phyloP scores from a whole-genome alignment of 2,888 invertebrate species.

The Phania funesta region DNA sequence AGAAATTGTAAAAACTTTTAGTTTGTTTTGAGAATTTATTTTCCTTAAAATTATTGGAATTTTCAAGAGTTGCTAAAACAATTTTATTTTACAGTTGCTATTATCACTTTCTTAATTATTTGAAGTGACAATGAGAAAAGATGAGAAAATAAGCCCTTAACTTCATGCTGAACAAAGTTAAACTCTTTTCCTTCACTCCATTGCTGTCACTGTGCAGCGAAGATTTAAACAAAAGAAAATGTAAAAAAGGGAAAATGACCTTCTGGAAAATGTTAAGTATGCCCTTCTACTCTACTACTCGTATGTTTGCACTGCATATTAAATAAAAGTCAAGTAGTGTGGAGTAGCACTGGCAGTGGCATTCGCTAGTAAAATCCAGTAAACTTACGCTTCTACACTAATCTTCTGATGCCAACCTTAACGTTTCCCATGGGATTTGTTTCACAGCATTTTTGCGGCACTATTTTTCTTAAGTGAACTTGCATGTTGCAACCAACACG shows the following conservation, averaged over 20 bases:
- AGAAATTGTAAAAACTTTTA: background rate
- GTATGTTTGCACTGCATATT: slow-evolving; percentile 64
- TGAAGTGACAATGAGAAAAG: no score
- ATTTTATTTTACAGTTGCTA: no score
- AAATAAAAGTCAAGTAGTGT: slow-evolving; percentile 52
- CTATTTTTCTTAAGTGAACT: slow-evolving; percentile 21
- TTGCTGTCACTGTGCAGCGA: background rate
- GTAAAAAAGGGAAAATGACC: slow-evolving; percentile 63
- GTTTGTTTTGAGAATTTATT: no score
- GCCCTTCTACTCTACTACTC: slow-evolving; percentile 60
- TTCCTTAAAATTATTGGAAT: no score
- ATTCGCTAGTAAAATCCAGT: slow-evolving; percentile 37
- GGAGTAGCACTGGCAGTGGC: background rate
- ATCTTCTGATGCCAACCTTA: slow-evolving; percentile 58
- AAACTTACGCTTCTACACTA: slow-evolving; percentile 62
- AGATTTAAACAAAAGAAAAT: background rate
- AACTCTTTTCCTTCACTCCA: background rate
- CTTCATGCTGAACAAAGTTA: no score
- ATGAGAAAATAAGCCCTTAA: no score
- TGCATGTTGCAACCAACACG: no score
- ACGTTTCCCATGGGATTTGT: slow-evolving; percentile 68
- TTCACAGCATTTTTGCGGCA: slow-evolving; percentile 64
- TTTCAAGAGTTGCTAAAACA: no score
- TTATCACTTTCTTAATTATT: no score
- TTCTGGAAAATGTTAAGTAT: slow-evolving; percentile 70